Evolutionary conservation across 2,113 vertebrate genomes (phyloP), one percentile per base, ranked within the genome.

Genomic region (Strix uralensis): DNA sequence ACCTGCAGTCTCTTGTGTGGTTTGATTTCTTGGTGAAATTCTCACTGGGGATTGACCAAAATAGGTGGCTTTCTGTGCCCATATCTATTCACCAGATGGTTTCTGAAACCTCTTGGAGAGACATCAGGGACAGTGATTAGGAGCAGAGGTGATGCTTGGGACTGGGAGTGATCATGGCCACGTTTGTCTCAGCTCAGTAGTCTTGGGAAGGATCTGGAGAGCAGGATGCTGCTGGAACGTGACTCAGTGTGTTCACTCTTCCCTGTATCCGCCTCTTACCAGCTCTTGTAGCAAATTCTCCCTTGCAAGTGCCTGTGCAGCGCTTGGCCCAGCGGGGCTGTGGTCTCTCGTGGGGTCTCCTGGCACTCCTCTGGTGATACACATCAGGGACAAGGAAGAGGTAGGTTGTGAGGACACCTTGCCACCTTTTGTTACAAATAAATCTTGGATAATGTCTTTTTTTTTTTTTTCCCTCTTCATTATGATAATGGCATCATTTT

Each of bases 231-330:
- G 74, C 62, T 44, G 59, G 5, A 26, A 36, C 0, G 0, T 2
- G 11, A 36, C 6, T 1, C 3, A 1, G 2, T 0, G 18, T 9
- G 0, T 26, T 58, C 15, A 0, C 15, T 18, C 25, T 15, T 40
- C 42, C 47, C 30, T n/a, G 6, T 4, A 32, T 3, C 15, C 22
- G 67, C 40, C 49, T 46, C 23, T 30, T 3, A 5, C 25, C 70
- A 62, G 63, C 52, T 55, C 40, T 27, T 29, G 23, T 1, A 21
- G 51, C 61, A 51, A n/a, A 51, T 65, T 55, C 16, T 57, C n/a
- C 51, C n/a, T 12, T 11, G 5, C 18, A 11, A 30, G 23, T 12
- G 9, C 38, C 15, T 8, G 49, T 2, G 25, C 22, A 62, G 30
- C 10, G 0, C 63, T 36, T 26, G 32, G 36, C 32, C 61, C 20